Evolutionary conservation across 2,797 vertebrate genomes (phyloP).

Genomic region (Parambassis ranga): DNA sequence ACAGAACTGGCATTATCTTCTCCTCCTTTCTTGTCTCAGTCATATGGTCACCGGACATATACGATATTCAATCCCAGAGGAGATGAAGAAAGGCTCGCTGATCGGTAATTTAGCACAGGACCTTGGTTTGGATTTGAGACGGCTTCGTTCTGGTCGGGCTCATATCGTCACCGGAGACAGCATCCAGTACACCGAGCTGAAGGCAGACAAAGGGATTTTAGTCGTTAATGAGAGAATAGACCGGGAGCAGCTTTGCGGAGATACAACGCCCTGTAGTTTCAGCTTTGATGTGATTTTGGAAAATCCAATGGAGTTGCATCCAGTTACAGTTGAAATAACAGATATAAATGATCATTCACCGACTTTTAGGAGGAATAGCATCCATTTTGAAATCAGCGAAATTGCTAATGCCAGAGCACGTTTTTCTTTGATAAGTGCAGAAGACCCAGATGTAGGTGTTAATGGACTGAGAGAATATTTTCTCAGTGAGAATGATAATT

Average conservation of each 20-base stretch:
- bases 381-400: constrained; percentile 60
- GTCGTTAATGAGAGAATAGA: constrained; percentile 76
- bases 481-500: constrained; percentile 39
- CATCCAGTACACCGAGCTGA: constrained; percentile 72
- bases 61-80: constrained; percentile 87
- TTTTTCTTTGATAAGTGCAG: constrained; percentile 40
- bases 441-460: constrained; percentile 56
- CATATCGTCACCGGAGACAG: constrained; percentile 72
- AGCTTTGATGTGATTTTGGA: constrained; percentile 73
- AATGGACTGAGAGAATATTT: constrained; percentile 53
- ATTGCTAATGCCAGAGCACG: fast-evolving
- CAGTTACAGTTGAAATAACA: constrained; percentile 57
- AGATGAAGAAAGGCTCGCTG: constrained; percentile 77
- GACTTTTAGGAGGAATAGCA: constrained; percentile 1
- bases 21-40: constrained; percentile 11
- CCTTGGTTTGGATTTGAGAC: constrained; percentile 66
- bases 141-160: constrained; percentile 63
- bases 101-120: constrained; percentile 76
- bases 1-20: constrained; percentile 43
- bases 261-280: constrained; percentile 68
- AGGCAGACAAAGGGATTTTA: constrained; percentile 71
- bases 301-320: constrained; percentile 74
- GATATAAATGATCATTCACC: constrained; percentile 77
- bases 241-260: constrained; percentile 75
- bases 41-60: constrained; percentile 66